Percentiles rank a stretch among this genome's conserved stretches.
These are phyloP conservation scores for Beris morrisii DNA, from an alignment of 2,888 invertebrate species.

Conservation along the genomic window DNA sequence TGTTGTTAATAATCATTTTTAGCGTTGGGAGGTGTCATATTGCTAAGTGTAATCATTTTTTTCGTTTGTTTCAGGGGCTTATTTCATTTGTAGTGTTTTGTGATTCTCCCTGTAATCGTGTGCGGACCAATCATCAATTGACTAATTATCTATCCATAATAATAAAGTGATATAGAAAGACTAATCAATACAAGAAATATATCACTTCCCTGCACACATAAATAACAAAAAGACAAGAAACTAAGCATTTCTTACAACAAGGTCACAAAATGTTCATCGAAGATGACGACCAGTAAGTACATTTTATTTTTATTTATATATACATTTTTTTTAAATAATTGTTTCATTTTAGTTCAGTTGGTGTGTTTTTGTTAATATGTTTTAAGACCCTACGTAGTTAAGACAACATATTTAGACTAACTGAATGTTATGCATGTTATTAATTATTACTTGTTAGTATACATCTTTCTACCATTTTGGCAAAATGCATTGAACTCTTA, in stretches of 20 bases:
- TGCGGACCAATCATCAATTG: slow-evolving; percentile 21
- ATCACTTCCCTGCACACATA: background rate
- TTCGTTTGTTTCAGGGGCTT: slow-evolving; percentile 21
- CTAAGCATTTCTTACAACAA: slow-evolving; percentile 5
- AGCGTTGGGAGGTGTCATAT: background rate
- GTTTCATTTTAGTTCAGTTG: too few species aligned
- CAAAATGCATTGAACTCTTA: too few species aligned
- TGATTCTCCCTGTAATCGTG: slow-evolving; percentile 1
- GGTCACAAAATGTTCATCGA: slow-evolving; percentile 41
- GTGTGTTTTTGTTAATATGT: too few species aligned
- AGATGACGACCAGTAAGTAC: slow-evolving; percentile 42
- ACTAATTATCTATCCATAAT: slow-evolving; percentile 3
- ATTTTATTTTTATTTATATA: slow-evolving; percentile 13
- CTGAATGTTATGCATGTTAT: too few species aligned
- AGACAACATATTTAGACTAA: too few species aligned
- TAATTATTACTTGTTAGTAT: too few species aligned
- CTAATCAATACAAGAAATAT: background rate
- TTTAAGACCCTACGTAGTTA: too few species aligned
- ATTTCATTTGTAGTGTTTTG: slow-evolving; percentile 25
- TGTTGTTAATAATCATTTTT: too few species aligned
- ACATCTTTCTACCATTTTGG: too few species aligned
- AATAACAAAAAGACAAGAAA: slow-evolving; percentile 11
- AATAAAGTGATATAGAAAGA: slow-evolving; percentile 2
- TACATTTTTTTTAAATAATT: background rate
- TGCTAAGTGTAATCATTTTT: slow-evolving; percentile 7